Conservation (phyloP, 1,140 invertebrate species). For the Scaptodrosophila lebanonensis region DNA sequence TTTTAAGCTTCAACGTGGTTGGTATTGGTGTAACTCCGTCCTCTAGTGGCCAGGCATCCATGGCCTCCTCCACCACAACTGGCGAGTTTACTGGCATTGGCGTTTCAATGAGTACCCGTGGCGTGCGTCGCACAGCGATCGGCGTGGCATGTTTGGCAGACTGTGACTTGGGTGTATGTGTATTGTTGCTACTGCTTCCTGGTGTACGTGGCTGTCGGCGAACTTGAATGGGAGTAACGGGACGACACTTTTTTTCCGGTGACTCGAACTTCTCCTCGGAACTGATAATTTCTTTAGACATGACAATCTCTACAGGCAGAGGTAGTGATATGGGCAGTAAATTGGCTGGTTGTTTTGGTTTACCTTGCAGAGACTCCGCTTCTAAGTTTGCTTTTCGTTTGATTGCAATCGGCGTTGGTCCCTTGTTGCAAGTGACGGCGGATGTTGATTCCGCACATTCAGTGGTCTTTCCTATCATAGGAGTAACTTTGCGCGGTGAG, state of each 20-base stretch:
- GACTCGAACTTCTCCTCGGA: constrained; percentile 73
- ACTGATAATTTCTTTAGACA: constrained; percentile 72
- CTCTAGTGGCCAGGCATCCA: constrained; percentile 79
- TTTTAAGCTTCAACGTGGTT: neutral
- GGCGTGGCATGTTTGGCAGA: constrained; percentile 56
- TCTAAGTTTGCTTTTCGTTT: constrained; percentile 42
- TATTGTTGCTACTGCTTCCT: constrained; percentile 37
- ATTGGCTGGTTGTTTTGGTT: constrained; percentile 20
- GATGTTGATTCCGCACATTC: neutral
- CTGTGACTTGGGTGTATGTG: constrained; percentile 34
- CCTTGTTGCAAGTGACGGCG: constrained; percentile 1
- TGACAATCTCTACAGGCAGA: constrained; percentile 25
- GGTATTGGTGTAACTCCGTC: constrained; percentile 23
- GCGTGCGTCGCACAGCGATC: constrained; percentile 62
- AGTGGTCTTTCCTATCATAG: neutral
- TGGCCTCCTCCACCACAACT: constrained; percentile 78
- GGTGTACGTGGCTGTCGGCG: constrained; percentile 61
- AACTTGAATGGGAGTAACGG: constrained; percentile 64
- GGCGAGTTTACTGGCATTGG: constrained; percentile 33
- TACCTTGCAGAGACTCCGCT: constrained; percentile 9
- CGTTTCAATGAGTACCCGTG: constrained; percentile 44
- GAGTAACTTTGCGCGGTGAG: constrained; percentile 32
- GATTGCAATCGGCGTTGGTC: neutral
- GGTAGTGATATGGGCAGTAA: constrained; percentile 12
- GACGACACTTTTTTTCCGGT: constrained; percentile 60